Base-by-base conservation (phyloP, 2,797 vertebrate species). In the Acanthurus tractus region DNA sequence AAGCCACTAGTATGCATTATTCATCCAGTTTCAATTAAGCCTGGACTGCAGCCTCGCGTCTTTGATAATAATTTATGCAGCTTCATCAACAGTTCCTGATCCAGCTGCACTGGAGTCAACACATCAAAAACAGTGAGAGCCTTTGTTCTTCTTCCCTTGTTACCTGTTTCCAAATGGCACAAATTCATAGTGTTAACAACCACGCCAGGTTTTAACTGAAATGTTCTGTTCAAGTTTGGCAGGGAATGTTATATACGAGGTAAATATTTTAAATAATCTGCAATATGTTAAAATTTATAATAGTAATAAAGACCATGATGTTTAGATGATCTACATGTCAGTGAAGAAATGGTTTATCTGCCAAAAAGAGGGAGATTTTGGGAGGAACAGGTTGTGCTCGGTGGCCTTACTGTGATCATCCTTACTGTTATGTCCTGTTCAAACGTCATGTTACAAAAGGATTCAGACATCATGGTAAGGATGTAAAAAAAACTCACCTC, bases 11-110 rank as follows among this genome's bases (percentile, higher is more conserved):
- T 65, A 87, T 93, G 88, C 83, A 93, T 93, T 92, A 94, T 93
- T 94, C 89, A 94, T 89, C 54, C 48, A 8, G 79, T 86, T 89
- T 89, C 81, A 93, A 92, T 92, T 93, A 91, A 82, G 83, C 63
- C 77, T 63, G 78, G 82, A 83, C 81, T 59, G 67, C 78, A 91
- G 85, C 71, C 80, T 90, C 75, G 71, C 82, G 82, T 92, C 84
- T 86, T 85, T 88, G 81, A 86, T 84, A 84, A 78, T 91, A 87
- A 90, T 89, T 86, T 75, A 90, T 90, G 83, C 88, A 80, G 82
- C 74, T 83, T 88, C 85, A 91, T 89, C 84, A 89, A 89, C 86
- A 76, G 85, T 81, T 90, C 76, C 79, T 70, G 38, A 76, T 83
- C 83, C 83, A 85, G 78, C 78, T 76, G 70, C 82, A 87, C 74